Base-by-base conservation (phyloP, 2,113 vertebrate genomes). In the Saccopteryx leptura region DNA sequence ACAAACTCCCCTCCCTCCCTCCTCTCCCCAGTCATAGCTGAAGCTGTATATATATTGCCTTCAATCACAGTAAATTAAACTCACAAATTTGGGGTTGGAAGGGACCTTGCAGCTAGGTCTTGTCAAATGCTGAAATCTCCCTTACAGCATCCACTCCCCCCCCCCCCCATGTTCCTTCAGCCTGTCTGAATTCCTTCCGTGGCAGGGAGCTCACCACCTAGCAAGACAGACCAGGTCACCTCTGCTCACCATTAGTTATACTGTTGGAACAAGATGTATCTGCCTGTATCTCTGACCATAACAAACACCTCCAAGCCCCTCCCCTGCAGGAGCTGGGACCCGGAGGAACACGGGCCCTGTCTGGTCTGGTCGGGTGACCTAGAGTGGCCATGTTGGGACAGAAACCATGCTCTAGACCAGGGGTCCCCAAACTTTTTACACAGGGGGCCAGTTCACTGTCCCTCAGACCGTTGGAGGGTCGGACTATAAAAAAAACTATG, bases 11-110 rank as follows among this genome's bases (percentile, higher is more conserved):
- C 52, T 14, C 15, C 4, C 28, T 10, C 24, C 14, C 21, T 13
- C 33, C 48, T 14, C 52, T 61, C 66, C 12, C 28, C 26, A 60
- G 9, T 60, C 28, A 52, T 9, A 76, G 52, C 1, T 46, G 39
- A 80, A 92, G 84, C 58, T 88, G 24, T 58, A 4, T 4, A 31
- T 58, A 4, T 4, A 31, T 10, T 58, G 5, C 4, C 72, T 84
- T 85, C 56, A 48, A 18, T 90, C 68, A n/a, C 4, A 48, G 58
- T 6, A 90, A 87, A 85, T 94, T 83, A 31, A 94, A 84, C 95
- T 75, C 12, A 82, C 10, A 85, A 50, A 69, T 28, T 61, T 52
- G n/a, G 9, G 3, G 2, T 84, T 33, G 4, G 65, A 93, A 90
- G 74, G 56, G 39, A 90, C 58, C 23, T 76, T 65, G 65, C 19